phyloP scores from a whole-genome alignment of 2,888 invertebrate genomes.

The Phengaris arion region DNA sequence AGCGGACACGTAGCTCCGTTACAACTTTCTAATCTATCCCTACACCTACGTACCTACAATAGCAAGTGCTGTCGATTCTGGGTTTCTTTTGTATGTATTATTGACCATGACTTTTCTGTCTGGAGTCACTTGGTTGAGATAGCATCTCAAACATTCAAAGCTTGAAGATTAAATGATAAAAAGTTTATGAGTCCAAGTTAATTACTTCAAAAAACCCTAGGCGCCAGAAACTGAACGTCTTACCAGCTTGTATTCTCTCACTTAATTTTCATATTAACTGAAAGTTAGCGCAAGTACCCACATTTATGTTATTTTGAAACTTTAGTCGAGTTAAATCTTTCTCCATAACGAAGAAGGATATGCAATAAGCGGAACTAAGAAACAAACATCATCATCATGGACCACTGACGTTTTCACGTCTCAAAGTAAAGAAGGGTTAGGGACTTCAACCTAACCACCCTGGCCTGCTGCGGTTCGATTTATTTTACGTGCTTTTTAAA shows the following conservation, averaged over 20 bases:
- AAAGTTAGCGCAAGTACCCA: background rate
- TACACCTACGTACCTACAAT: too few relatives aligned
- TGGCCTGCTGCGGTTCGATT: background rate
- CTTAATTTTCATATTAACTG: background rate
- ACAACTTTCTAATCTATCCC: too few relatives aligned
- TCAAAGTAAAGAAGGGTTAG: background rate
- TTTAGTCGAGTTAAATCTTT: background rate
- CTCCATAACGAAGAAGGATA: background rate
- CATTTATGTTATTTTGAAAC: background rate
- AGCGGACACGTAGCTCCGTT: too few relatives aligned
- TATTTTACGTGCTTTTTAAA: background rate
- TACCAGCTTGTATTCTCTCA: constrained; percentile 10
- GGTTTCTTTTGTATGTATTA: background rate
- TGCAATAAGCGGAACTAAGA: background rate
- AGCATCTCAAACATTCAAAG: constrained; percentile 15
- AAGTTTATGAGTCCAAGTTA: constrained; percentile 19
- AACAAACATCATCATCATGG: background rate
- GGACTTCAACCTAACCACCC: background rate
- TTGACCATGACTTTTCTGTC: background rate
- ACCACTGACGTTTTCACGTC: background rate
- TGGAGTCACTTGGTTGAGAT: background rate
- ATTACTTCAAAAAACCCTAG: constrained; percentile 1
- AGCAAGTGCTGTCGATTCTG: too few relatives aligned
- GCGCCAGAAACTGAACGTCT: background rate
- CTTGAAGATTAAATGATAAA: constrained; percentile 20